Base-by-base conservation (phyloP, 2,888 invertebrate species). In the Phasia obesa region DNA sequence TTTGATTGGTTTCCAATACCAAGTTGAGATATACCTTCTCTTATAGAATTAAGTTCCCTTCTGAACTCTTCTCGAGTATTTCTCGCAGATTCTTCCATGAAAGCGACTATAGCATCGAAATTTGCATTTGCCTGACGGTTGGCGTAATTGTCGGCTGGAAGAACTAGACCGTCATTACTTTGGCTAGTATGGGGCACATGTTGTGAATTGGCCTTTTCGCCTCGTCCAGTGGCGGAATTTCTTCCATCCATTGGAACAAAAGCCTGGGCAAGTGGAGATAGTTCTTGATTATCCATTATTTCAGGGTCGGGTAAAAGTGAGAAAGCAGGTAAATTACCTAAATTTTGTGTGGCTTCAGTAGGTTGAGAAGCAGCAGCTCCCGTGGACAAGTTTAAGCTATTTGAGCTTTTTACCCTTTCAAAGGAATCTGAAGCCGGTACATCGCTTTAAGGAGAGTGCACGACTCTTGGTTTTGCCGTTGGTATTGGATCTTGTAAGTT, bases 361-460 rank as follows among this genome's bases (percentile, higher is more conserved):
- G 2, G 38, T 2, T 13, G 4, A 7, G 4, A 11, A 11, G 4
- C 4, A 7, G 13, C 4, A 7, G 2, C 11, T 11, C 6, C 38
- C 4, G 11, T 2, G 2, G n/a, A 42, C 1, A 5, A n/a, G 4
- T n/a, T 15, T 2, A 42, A 2, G n/a, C 42, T 42, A 42, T n/a
- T 42, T n/a, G 2, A n/a, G 5, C n/a, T n/a, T 42, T n/a, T 2
- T 4, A 2, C 9, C 9, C n/a, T n/a, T 42, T 42, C 42, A n/a
- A 42, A 2, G 5, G 42, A 2, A n/a, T 2, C 1, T n/a, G 42
- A 15, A 2, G 35, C 6, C 3, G 9, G 5, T 17, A n/a, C n/a
- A n/a, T n/a, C n/a, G n/a, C n/a, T n/a, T n/a, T n/a, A n/a, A n/a
- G 51, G 51, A 15, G 59, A 57, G 31, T 57, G 57, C 2, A 57